These are phyloP conservation scores for Pseudopodoces humilis DNA, from an alignment of 2,113 vertebrate species.

Conservation along the genomic window DNA sequence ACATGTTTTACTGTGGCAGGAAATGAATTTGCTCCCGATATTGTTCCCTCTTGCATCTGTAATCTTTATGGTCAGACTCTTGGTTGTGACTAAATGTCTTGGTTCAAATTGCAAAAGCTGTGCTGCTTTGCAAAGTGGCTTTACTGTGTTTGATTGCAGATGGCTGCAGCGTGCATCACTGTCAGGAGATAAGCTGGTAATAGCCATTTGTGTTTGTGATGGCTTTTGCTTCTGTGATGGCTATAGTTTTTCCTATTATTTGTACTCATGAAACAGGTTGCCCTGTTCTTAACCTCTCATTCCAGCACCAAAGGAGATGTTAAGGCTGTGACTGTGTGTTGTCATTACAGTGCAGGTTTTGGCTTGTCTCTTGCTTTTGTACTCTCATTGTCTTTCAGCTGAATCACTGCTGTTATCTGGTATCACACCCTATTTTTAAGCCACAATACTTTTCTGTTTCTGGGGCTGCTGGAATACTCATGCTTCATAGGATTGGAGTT, in stretches of 20 bases:
- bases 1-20: background rate
- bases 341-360: constrained; percentile 49
- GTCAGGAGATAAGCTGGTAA: background rate
- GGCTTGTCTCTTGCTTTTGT: constrained; percentile 50
- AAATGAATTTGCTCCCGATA: background rate
- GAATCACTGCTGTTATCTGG: constrained; percentile 60
- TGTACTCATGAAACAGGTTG: background rate
- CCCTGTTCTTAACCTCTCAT: constrained; percentile 59
- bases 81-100: background rate
- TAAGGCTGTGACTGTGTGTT: constrained; percentile 25
- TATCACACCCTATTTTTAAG: constrained; percentile 63
- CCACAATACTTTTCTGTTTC: constrained; percentile 21
- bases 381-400: constrained; percentile 29
- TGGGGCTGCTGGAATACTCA: background rate
- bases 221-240: background rate
- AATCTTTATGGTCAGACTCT: background rate
- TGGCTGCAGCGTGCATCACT: background rate
- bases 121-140: background rate
- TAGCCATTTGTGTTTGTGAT: background rate
- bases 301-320: background rate
- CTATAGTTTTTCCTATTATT: background rate
- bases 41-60: background rate
- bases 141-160: background rate
- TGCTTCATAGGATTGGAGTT: background rate
- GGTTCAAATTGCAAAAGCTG: background rate